Percentiles rank a stretch among this genome's conserved stretches.
Conservation (phyloP, 2,888 invertebrate species). For the Melieria crassipennis region DNA sequence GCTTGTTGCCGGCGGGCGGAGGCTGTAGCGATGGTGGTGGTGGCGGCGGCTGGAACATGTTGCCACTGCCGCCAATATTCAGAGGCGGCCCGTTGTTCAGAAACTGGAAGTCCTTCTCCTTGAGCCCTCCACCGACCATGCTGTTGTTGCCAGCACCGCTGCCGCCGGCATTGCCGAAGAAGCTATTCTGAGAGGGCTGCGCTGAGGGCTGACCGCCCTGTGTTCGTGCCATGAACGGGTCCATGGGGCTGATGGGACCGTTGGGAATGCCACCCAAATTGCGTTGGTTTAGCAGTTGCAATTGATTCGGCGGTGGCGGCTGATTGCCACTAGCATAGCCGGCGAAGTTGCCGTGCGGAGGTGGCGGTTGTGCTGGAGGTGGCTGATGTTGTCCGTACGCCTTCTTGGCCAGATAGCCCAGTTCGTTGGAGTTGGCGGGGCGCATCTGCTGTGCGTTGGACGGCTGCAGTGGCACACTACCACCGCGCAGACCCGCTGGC, state of each 20-base stretch:
- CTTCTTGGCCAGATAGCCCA: constrained; percentile 58
- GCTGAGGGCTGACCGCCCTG: constrained; percentile 39
- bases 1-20: constrained; percentile 44
- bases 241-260: constrained; percentile 64
- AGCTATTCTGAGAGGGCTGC: constrained; percentile 44
- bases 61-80: constrained; percentile 48
- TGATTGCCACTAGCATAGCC: constrained; percentile 40
- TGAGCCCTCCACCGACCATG: constrained; percentile 43
- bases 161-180: constrained; percentile 41
- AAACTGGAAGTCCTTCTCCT: constrained; percentile 69
- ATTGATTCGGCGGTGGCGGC: constrained; percentile 48
- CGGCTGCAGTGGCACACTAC: constrained; percentile 55
- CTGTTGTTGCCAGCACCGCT: constrained; percentile 38
- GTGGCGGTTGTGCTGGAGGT: constrained; percentile 45
- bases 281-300: constrained; percentile 55
- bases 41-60: constrained; percentile 48
- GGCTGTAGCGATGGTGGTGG: constrained; percentile 44
- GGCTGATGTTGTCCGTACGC: constrained; percentile 53
- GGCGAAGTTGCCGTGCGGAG: constrained; percentile 37
- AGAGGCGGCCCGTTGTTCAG: constrained; percentile 68
- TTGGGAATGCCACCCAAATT: constrained; percentile 60
- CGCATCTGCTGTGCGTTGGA: constrained; percentile 46
- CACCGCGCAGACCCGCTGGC: constrained; percentile 52
- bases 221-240: constrained; percentile 48
- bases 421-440: constrained; percentile 56